These are phyloP conservation scores for Rhodeus uyekii DNA, from an alignment of 2,797 vertebrate species.

Conservation along the genomic window DNA sequence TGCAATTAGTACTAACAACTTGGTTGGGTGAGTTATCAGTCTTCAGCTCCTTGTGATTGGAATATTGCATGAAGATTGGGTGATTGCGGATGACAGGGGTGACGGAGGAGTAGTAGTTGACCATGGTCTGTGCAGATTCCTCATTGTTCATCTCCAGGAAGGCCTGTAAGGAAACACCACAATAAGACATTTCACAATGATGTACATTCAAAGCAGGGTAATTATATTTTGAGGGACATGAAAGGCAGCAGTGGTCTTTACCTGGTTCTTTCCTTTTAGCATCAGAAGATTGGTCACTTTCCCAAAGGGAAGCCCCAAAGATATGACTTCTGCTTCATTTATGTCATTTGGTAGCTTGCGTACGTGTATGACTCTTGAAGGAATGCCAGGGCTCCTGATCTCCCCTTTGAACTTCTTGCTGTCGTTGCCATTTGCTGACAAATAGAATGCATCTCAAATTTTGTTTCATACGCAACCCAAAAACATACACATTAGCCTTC, in stretches of 20 bases:
- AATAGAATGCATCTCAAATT: not conserved
- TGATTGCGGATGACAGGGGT: constrained; percentile 91
- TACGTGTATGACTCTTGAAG: constrained; percentile 94
- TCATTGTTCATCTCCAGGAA: constrained; percentile 95
- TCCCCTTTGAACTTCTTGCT: constrained; percentile 99
- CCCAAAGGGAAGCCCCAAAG: constrained; percentile 96
- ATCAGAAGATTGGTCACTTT: constrained; percentile 98
- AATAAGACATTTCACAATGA: not conserved
- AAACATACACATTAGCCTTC: not conserved
- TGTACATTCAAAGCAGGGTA: not conserved
- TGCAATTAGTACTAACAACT: constrained; percentile 78
- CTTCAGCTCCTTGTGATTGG: constrained; percentile 97
- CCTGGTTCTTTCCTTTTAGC: constrained; percentile 99
- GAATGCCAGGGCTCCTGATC: constrained; percentile 85
- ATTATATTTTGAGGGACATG: not conserved
- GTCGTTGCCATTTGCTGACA: constrained; percentile 95
- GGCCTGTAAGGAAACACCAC: constrained; percentile 73
- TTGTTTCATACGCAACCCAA: not conserved
- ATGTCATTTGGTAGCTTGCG: constrained; percentile 94
- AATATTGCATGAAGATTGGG: constrained; percentile 95
- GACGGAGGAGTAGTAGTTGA: constrained; percentile 94
- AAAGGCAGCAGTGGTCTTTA: constrained; percentile 56
- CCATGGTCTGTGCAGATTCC: constrained; percentile 96
- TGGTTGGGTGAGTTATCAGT: constrained; percentile 95
- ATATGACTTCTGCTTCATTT: constrained; percentile 96